phyloP scores from a whole-genome alignment of 2,113 vertebrate species.

The Petromus typicus region DNA sequence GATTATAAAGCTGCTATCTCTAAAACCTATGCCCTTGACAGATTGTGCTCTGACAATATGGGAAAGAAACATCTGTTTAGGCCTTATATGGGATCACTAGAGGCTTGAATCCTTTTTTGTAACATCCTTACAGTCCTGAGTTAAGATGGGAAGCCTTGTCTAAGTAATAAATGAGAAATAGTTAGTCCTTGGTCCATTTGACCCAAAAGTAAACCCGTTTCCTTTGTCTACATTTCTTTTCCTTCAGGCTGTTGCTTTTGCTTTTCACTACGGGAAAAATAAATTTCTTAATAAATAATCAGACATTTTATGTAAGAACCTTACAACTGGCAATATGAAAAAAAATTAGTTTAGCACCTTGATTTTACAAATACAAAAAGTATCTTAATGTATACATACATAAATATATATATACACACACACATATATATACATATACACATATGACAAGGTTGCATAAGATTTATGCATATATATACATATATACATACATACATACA shows the following conservation, averaged over 20 bases:
- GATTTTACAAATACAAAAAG: conserved; percentile 54
- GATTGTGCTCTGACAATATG: background rate
- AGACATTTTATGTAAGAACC: background rate
- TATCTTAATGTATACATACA: background rate
- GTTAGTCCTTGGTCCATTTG: background rate
- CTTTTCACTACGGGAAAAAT: background rate
- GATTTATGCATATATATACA: too few relatives aligned
- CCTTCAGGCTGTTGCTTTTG: background rate
- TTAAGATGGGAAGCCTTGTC: background rate
- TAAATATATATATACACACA: too few relatives aligned
- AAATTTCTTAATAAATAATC: background rate
- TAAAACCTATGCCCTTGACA: background rate
- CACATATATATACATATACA: too few relatives aligned
- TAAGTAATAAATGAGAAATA: background rate
- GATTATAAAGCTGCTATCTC: background rate
- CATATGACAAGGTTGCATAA: too few relatives aligned
- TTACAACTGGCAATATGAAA: background rate
- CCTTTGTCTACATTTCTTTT: background rate
- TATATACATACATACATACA: too few relatives aligned
- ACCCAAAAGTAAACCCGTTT: background rate
- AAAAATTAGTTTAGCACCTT: conserved; percentile 38
- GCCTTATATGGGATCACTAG: background rate
- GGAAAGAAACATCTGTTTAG: background rate
- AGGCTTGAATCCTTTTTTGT: background rate
- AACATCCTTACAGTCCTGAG: background rate